A percentile compares a stretch with the other conserved stretches of the same genome.
phyloP scores from a whole-genome alignment of 2,888 invertebrate genomes.

The Synanthedon formicaeformis region DNA sequence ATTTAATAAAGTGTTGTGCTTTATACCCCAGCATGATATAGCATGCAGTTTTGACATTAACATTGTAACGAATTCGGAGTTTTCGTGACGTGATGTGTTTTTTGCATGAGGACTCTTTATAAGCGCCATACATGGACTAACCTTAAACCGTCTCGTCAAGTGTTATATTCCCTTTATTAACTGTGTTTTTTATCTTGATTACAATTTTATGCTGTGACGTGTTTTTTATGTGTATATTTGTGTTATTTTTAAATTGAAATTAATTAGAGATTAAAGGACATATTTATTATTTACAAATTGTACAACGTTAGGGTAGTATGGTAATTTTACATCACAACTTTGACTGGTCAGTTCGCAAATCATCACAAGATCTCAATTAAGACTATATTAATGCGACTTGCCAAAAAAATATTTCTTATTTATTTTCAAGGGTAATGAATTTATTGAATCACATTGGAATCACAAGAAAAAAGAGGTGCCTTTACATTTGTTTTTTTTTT shows the following conservation, averaged over 20 bases:
- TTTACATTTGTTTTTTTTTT: not conserved
- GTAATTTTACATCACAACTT: constrained; percentile 37
- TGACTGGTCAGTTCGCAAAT: constrained; percentile 39
- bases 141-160: not conserved
- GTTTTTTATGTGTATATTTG: not conserved
- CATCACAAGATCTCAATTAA: constrained; percentile 62
- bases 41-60: not conserved
- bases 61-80: not conserved
- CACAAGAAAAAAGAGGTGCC: not conserved
- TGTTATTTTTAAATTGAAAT: not conserved
- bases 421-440: not conserved
- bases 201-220: not conserved
- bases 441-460: not conserved
- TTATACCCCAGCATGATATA: not conserved
- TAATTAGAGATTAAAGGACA: constrained; percentile 5
- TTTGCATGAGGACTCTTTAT: not conserved
- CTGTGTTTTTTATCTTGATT: not conserved
- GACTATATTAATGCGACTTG: constrained; percentile 54
- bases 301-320: constrained; percentile 9
- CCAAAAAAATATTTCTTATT: constrained; percentile 36
- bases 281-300: constrained; percentile 26
- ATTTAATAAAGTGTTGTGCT: not conserved
- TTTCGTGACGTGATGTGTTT: not conserved
- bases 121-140: not conserved
- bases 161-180: not conserved